These are phyloP conservation scores for Sphecodes monilicornis DNA, from an alignment of 2,888 invertebrate genomes.

Conservation along the genomic window DNA sequence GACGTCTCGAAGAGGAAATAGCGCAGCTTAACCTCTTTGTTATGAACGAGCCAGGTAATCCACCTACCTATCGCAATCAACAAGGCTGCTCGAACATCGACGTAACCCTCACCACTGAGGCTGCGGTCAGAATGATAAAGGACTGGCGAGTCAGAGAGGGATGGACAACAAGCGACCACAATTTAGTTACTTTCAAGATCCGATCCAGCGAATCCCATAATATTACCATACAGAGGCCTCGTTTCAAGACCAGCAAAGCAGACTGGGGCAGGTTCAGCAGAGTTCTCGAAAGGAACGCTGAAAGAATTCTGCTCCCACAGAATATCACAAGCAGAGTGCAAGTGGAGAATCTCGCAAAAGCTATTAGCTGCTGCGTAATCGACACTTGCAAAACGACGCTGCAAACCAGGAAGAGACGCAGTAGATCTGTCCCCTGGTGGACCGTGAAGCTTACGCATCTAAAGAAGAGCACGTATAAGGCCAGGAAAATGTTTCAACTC, in stretches of 20 bases:
- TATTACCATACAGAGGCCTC: background rate
- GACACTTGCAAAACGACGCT: background rate
- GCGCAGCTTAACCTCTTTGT: background rate
- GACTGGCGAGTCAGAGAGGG: slow-evolving; percentile 23
- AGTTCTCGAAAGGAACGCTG: background rate
- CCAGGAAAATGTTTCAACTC: background rate
- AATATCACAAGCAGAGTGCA: background rate
- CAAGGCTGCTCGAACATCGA: slow-evolving; percentile 44
- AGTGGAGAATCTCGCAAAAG: too few relatives aligned
- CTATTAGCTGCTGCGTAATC: background rate
- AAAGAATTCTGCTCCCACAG: background rate
- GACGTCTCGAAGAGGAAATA: background rate
- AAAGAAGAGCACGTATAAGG: background rate
- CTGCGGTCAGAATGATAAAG: background rate
- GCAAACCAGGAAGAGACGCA: background rate
- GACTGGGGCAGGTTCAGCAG: background rate
- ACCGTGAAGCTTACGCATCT: background rate
- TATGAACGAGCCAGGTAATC: background rate
- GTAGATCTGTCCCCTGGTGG: background rate
- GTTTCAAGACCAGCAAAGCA: background rate
- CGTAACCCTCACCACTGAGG: slow-evolving; percentile 18
- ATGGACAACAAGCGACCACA: slow-evolving; percentile 38
- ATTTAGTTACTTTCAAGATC: background rate
- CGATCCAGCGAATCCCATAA: background rate
- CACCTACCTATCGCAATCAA: too few relatives aligned